phyloP scores from a whole-genome alignment of 2,113 vertebrate genomes.

The Rhinolophus ferrumequinum region DNA sequence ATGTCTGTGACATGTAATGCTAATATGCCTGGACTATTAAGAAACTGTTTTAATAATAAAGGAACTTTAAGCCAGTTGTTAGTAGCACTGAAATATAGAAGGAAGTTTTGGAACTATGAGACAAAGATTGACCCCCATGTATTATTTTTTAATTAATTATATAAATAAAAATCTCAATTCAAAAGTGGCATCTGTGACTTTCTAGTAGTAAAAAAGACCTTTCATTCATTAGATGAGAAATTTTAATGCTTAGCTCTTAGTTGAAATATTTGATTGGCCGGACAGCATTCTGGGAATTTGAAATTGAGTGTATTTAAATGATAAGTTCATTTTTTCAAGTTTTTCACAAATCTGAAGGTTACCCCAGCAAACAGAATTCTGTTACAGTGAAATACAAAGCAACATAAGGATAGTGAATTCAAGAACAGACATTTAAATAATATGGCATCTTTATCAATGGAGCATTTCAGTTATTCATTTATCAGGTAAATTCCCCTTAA shows the following conservation, averaged over 20 bases:
- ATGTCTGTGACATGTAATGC: neutral
- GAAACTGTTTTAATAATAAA: neutral
- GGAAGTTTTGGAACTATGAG: neutral
- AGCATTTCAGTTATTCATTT: constrained; percentile 24
- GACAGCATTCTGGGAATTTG: neutral
- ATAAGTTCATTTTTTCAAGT: neutral
- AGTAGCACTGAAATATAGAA: neutral
- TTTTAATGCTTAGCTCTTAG: neutral
- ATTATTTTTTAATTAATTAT: neutral
- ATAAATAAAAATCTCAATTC: neutral
- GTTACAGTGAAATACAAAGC: neutral
- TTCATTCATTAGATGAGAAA: neutral
- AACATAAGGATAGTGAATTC: constrained; percentile 26
- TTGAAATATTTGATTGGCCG: neutral
- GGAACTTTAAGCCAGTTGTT: neutral
- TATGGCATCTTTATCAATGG: neutral
- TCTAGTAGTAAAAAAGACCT: neutral
- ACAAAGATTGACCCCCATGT: neutral
- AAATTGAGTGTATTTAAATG: neutral
- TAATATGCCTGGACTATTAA: neutral
- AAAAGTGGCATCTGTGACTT: neutral
- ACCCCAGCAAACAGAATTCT: neutral
- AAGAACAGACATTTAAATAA: constrained; percentile 49
- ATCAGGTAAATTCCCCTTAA: neutral
- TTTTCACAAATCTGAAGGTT: constrained; percentile 32